phyloP scores from a whole-genome alignment of 2,888 invertebrate species.

The Drosophila dives region DNA sequence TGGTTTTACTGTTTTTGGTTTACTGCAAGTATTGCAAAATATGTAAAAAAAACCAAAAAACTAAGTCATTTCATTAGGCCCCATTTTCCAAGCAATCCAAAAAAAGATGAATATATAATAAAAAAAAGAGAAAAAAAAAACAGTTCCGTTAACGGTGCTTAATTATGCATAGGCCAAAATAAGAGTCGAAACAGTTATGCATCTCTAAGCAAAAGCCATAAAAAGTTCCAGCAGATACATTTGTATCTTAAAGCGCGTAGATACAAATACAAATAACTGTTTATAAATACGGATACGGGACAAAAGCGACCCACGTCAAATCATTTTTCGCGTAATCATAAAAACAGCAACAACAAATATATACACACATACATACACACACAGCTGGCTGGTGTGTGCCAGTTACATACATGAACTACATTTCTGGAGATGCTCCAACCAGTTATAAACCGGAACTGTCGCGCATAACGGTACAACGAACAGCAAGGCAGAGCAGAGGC shows the following conservation, averaged over 20 bases:
- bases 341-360: slow-evolving; percentile 21
- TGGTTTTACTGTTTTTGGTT: slow-evolving; percentile 20
- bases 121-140: slow-evolving; percentile 24
- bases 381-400: slow-evolving; percentile 62
- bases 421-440: slow-evolving; percentile 58
- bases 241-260: not conserved
- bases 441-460: slow-evolving; percentile 76
- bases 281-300: slow-evolving; percentile 28
- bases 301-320: slow-evolving; percentile 43
- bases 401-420: slow-evolving; percentile 75
- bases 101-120: slow-evolving; percentile 50
- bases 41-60: slow-evolving; percentile 33
- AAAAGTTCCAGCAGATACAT: slow-evolving; percentile 24
- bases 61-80: slow-evolving; percentile 57
- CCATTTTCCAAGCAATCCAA: slow-evolving; percentile 34
- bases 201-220: slow-evolving; percentile 20
- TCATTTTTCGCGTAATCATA: slow-evolving; percentile 74
- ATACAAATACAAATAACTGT: not conserved
- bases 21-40: slow-evolving; percentile 42
- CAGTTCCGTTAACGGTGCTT: slow-evolving; percentile 79
- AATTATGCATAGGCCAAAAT: slow-evolving; percentile 67
- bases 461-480: slow-evolving; percentile 67
- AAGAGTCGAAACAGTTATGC: slow-evolving; percentile 54
- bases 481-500: slow-evolving; percentile 3
- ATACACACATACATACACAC: not conserved